phyloP scores from a whole-genome alignment of 2,888 invertebrate species.

The Dolichomitus sp. region DNA sequence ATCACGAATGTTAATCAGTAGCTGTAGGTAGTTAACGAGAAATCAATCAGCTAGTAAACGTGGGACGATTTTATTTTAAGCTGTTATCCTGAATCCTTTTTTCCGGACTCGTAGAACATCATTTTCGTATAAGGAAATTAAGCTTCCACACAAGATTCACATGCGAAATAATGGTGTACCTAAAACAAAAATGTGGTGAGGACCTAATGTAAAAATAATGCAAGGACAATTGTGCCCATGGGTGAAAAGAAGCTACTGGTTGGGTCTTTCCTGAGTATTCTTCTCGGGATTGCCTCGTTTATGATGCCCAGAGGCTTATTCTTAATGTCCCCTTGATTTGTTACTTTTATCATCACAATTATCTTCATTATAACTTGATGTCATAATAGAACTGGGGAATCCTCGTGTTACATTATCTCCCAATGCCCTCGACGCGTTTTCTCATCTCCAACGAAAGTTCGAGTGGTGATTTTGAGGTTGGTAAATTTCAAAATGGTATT shows the following conservation, averaged over 20 bases:
- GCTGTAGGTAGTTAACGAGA: not conserved
- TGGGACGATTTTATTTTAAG: not conserved
- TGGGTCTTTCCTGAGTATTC: not conserved
- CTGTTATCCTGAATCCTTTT: not conserved
- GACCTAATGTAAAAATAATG: not conserved
- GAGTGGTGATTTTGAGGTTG: not conserved
- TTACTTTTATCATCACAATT: conserved; percentile 12
- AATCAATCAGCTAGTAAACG: conserved; percentile 13
- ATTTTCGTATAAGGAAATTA: conserved; percentile 2
- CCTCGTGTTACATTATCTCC: not conserved
- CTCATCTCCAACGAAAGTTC: not conserved
- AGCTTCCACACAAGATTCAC: not conserved
- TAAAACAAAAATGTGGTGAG: not conserved
- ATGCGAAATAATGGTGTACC: not conserved
- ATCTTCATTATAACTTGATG: conserved; percentile 21
- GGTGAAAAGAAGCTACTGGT: not conserved
- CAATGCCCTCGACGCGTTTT: not conserved
- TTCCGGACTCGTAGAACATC: not conserved
- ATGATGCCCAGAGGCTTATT: not conserved
- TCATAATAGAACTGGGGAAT: not conserved
- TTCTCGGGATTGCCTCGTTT: conserved; percentile 1
- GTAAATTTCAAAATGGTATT: conserved; percentile 6
- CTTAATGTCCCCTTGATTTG: conserved; percentile 1
- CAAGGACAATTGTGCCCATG: not conserved
- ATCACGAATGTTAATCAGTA: not conserved